phyloP scores from a whole-genome alignment of 2,888 invertebrate genomes.

The Lasioglossum villosulum region DNA sequence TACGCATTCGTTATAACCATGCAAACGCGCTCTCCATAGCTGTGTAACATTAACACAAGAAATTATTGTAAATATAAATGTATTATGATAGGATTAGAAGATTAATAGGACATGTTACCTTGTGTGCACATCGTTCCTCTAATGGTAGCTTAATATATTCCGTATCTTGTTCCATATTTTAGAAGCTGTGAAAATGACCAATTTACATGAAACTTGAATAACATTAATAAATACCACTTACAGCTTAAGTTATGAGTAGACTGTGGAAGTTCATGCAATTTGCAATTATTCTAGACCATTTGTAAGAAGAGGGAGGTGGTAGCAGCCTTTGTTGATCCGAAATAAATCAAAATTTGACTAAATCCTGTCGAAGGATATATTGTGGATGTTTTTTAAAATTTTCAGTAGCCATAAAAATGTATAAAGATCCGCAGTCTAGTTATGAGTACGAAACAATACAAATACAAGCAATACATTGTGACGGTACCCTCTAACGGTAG shows the following conservation, averaged over 20 bases:
- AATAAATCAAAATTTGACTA: no score
- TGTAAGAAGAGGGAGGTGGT: no score
- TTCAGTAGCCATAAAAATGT: no score
- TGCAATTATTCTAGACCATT: no score
- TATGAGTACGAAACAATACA: no score
- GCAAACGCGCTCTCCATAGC: conserved; percentile 97
- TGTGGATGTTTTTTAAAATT: no score
- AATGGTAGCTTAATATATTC: conserved; percentile 94
- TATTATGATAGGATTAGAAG: conserved; percentile 9
- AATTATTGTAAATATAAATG: not conserved
- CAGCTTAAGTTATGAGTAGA: not conserved
- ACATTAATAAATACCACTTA: not conserved
- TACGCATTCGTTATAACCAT: conserved; percentile 97
- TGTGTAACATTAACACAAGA: conserved; percentile 73
- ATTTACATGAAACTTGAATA: not conserved
- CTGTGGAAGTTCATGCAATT: no score
- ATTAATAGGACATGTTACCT: conserved; percentile 84
- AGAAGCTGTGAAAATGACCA: conserved; percentile 44
- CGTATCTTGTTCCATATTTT: conserved; percentile 92
- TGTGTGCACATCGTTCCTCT: conserved; percentile 97
- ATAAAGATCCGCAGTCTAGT: no score
- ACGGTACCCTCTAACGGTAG: conserved; percentile 90
- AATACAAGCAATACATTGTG: no score
- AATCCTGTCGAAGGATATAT: no score
- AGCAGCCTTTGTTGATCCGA: no score